Conservation (phyloP, 30 jellyfish, hydroid and myxozoan genomes). For the Hydractinia echinata region DNA sequence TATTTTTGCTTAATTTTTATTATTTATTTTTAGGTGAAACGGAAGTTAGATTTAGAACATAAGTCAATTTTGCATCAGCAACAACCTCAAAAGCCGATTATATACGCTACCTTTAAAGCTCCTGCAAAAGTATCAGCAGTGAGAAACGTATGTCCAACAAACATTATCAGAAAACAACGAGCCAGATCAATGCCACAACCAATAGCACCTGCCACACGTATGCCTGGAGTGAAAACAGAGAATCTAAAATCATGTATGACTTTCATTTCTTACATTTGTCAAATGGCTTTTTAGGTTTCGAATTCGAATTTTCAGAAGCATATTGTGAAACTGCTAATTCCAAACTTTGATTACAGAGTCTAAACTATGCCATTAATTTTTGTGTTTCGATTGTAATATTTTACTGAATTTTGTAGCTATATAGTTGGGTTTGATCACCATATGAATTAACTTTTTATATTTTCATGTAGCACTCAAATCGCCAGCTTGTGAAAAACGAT, state of each 20-base stretch:
- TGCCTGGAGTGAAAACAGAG: not conserved
- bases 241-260: not conserved
- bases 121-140: slow-evolving; percentile 50
- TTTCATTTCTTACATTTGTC: not conserved
- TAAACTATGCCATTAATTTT: no score
- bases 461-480: slow-evolving; percentile 17
- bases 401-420: no score
- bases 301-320: no score
- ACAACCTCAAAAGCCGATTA: slow-evolving; percentile 26
- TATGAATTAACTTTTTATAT: not conserved
- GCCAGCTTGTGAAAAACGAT: slow-evolving; percentile 54
- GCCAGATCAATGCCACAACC: slow-evolving; percentile 34
- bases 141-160: slow-evolving; percentile 40
- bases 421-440: not conserved
- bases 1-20: not conserved
- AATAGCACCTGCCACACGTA: slow-evolving; percentile 30
- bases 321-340: no score
- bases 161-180: slow-evolving; percentile 8
- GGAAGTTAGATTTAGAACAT: slow-evolving; percentile 80
- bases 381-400: no score
- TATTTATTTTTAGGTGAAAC: slow-evolving; percentile 55
- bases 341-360: no score
- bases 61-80: slow-evolving; percentile 41
- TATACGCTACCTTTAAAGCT: slow-evolving; percentile 59
- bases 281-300: not conserved